These are phyloP conservation scores for Labroides dimidiatus DNA, from an alignment of 2,797 vertebrate species.

Conservation along the genomic window DNA sequence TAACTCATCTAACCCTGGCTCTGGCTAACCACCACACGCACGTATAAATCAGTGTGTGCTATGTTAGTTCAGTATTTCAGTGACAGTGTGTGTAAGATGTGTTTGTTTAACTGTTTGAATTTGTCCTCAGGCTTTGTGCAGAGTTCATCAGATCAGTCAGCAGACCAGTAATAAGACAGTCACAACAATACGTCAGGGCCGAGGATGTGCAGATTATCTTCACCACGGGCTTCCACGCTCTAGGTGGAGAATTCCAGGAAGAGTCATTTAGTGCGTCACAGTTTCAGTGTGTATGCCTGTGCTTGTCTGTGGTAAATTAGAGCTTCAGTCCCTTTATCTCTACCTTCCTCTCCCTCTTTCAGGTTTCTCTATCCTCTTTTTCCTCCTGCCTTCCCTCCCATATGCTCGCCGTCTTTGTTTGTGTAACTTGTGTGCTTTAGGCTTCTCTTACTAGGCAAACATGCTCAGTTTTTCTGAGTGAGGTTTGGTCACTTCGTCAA, in stretches of 20 bases:
- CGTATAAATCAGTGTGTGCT: conserved; percentile 22
- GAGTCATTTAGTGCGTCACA: conserved; percentile 66
- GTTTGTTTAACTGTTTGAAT: conserved; percentile 16
- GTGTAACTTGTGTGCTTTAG: conserved; percentile 56
- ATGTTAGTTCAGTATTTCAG: no score
- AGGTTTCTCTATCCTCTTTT: conserved; percentile 25
- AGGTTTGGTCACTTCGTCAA: conserved; percentile 63
- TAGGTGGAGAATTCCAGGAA: conserved; percentile 35
- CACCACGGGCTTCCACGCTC: conserved; percentile 20
- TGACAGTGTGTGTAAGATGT: conserved; percentile 11
- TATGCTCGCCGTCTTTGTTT: conserved; percentile 53
- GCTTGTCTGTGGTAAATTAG: conserved; percentile 70
- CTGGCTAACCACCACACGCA: conserved; percentile 27
- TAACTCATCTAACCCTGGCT: conserved; percentile 30
- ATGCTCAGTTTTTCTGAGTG: conserved; percentile 60
- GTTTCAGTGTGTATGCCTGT: conserved; percentile 81
- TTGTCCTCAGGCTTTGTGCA: conserved; percentile 15
- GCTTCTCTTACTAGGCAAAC: conserved; percentile 70
- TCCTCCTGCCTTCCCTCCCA: conserved; percentile 10
- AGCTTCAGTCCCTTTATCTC: conserved; percentile 36
- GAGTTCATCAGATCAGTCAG: conserved; percentile 25
- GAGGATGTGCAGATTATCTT: conserved; percentile 25
- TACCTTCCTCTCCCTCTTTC: conserved; percentile 22
- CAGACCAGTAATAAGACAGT: conserved; percentile 4
- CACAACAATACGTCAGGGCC: conserved; percentile 16